Evolutionary conservation across 2,888 invertebrate species (phyloP).

Genomic region (Lasioglossum morio): DNA sequence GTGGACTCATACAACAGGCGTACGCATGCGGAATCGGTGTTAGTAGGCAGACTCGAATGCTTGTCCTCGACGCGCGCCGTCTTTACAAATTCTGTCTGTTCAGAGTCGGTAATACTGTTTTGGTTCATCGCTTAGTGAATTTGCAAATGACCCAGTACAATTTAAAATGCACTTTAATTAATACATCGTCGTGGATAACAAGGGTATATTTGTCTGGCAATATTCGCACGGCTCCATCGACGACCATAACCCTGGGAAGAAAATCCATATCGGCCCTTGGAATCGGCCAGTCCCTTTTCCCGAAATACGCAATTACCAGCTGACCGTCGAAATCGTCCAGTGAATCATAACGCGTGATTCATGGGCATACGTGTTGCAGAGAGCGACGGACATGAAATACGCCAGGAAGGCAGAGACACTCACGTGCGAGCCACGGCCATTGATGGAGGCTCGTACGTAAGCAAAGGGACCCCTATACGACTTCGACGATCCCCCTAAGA

Average conservation of each 20-base stretch:
- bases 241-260: not conserved
- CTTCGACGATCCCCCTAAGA: conserved; percentile 66
- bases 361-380: conserved; percentile 44
- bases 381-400: conserved; percentile 50
- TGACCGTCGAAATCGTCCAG: conserved; percentile 21
- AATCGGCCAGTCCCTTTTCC: conserved; percentile 5
- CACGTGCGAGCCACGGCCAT: conserved; percentile 40
- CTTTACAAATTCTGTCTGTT: not conserved
- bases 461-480: conserved; percentile 56
- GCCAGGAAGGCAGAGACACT: conserved; percentile 43
- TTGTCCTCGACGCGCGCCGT: not conserved
- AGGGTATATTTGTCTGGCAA: not conserved
- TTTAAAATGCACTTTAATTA: too few relatives aligned
- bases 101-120: not conserved
- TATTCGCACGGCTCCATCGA: not conserved
- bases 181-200: not conserved
- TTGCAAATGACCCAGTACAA: not conserved
- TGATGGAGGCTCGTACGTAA: conserved; percentile 58
- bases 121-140: not conserved
- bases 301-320: conserved; percentile 29
- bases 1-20: not conserved
- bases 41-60: not conserved
- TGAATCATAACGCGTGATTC: conserved; percentile 59
- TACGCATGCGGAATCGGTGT: not conserved
- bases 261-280: not conserved